Conservation (phyloP, 2,797 vertebrate genomes). For the Ataeniobius toweri region DNA sequence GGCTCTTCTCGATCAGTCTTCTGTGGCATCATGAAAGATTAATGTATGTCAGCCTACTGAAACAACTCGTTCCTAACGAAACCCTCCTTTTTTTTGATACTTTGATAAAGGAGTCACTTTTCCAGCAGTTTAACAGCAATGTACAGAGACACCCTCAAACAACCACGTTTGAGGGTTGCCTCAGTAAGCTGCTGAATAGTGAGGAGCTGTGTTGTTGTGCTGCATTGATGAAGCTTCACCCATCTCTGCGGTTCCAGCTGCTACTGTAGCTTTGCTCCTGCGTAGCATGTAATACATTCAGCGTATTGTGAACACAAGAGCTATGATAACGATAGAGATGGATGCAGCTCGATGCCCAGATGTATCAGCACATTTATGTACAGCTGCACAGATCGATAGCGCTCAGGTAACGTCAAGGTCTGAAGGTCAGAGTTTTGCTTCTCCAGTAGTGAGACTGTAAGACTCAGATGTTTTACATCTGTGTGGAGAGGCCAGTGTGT, state of each 20-base stretch:
- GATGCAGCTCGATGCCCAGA: constrained; percentile 9
- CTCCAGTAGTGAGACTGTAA: constrained; percentile 10
- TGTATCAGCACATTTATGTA: constrained; percentile 23
- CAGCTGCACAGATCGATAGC: constrained; percentile 37
- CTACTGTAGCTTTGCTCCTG: background rate
- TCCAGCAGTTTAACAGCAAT: constrained; percentile 11
- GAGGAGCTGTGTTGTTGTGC: constrained; percentile 2
- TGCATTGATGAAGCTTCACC: background rate
- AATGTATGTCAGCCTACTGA: constrained; percentile 2
- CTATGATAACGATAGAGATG: constrained; percentile 32
- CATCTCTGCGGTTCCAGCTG: background rate
- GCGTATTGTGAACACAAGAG: constrained; percentile 11
- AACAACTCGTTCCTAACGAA: background rate
- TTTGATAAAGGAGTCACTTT: constrained; percentile 2
- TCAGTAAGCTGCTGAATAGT: constrained; percentile 28
- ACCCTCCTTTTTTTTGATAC: background rate
- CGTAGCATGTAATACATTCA: background rate
- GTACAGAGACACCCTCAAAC: constrained; percentile 1
- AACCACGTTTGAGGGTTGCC: constrained; percentile 17
- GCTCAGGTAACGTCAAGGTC: constrained; percentile 19
- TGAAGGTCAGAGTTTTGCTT: constrained; percentile 42
- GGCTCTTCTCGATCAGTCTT: background rate
- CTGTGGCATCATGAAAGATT: background rate
- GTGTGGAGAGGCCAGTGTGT: constrained; percentile 3
- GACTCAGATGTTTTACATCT: constrained; percentile 14